Base-by-base conservation (phyloP, 2,888 invertebrate genomes). In the Oligia strigilis region DNA sequence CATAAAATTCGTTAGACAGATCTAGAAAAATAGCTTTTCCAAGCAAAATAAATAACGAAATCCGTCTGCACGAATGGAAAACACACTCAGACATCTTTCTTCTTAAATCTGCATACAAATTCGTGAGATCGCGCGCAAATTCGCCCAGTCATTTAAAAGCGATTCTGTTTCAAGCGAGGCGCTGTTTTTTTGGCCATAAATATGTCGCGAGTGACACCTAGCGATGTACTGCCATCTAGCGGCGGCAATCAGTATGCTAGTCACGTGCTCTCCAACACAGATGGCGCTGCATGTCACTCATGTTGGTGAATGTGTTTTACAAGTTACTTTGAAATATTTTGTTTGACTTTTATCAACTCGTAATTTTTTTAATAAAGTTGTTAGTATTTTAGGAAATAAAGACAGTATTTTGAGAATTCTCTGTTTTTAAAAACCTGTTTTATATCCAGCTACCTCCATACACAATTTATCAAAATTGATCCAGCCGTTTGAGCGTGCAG, bases 81-180 rank as follows among this genome's bases (percentile, higher is more conserved):
- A 95, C 94, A 94, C 93, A 94, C 93, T 94, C 92, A 94, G 93
- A 95, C 94, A 93, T 94, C 94, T 94, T 94, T 94, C 95, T 95
- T 92, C 94, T 93, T 95, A 94, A 95, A 95, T 95, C 95, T 95
- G 94, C 95, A 95, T 95, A 95, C 95, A 95, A 95, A 95, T 95
- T 96, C 95, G 95, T 94, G 94, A 95, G 94, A 95, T 95, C 95
- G 94, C 94, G 93, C 93, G 92, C 95, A 96, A 96, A 96, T 96
- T 96, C 96, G 94, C 94, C 93, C 92, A 95, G 95, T 96, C 96
- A 96, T 96, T 96, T 96, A 95, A 96, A 95, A 95, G 91, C 95
- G 95, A 95, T 95, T 95, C 94, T 93, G 94, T 95, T 95, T 94
- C 93, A 93, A 93, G 94, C 89, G 93, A 93, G 93, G 93, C 92